phyloP scores from a whole-genome alignment of 2,888 invertebrate genomes.

The Heteromyza rotundicornis region DNA sequence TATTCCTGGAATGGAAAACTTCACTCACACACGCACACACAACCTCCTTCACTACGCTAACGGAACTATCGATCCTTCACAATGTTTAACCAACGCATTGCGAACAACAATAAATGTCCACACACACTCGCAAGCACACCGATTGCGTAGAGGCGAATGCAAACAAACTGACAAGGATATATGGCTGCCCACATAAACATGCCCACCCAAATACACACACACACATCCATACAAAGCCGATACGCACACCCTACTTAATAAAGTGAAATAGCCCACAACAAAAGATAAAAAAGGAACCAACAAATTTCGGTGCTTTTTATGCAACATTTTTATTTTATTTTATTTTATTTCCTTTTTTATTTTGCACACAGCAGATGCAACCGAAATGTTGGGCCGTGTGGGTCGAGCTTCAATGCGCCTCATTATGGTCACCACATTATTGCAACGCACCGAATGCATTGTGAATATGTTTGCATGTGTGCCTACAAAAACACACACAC shows the following conservation, averaged over 20 bases:
- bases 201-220: too few species aligned
- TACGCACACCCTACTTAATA: constrained; percentile 2
- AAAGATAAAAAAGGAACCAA: not conserved
- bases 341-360: not conserved
- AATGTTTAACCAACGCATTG: constrained; percentile 4
- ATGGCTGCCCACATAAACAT: not conserved
- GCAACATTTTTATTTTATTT: constrained; percentile 1
- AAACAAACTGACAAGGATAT: constrained; percentile 20
- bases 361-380: not conserved
- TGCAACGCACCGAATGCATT: constrained; percentile 4
- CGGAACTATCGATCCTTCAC: not conserved
- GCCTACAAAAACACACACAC: not conserved
- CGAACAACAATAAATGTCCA: constrained; percentile 18
- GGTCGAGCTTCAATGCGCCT: constrained; percentile 9
- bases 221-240: not conserved
- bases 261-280: constrained; percentile 6
- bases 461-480: too few species aligned
- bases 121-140: not conserved
- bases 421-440: constrained; percentile 18
- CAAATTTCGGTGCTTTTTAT: not conserved
- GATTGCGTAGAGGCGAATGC: not conserved
- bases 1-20: not conserved
- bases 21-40: too few species aligned
- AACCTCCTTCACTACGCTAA: too few species aligned
- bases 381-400: constrained; percentile 1